These are phyloP conservation scores for Drosophila niveifrons DNA, from an alignment of 2,888 invertebrate genomes.

Conservation along the genomic window DNA sequence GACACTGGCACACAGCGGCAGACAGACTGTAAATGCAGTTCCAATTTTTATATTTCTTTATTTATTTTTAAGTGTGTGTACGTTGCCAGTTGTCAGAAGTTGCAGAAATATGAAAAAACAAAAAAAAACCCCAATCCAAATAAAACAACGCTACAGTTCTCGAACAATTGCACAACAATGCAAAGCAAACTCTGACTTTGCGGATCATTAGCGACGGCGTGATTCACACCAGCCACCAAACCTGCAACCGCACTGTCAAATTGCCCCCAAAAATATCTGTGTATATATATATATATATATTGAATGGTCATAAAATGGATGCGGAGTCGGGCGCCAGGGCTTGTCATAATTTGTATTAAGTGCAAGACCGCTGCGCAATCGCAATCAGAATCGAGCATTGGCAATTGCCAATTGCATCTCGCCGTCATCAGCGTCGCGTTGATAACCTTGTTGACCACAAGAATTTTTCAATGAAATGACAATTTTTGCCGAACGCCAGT, in stretches of 20 bases:
- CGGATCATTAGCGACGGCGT: conserved; percentile 71
- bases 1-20: conserved; percentile 66
- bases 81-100: conserved; percentile 64
- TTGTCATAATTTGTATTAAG: conserved; percentile 65
- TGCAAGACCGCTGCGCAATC: conserved; percentile 32
- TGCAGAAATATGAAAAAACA: conserved; percentile 53
- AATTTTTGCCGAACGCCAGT: conserved; percentile 54
- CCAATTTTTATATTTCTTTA: conserved; percentile 67
- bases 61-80: conserved; percentile 55
- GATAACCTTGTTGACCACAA: conserved; percentile 81
- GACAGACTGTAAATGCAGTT: conserved; percentile 37
- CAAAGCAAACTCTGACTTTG: conserved; percentile 32
- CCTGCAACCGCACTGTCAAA: conserved; percentile 10
- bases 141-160: conserved; percentile 53
- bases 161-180: conserved; percentile 68
- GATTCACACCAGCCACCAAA: conserved; percentile 62
- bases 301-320: conserved; percentile 34
- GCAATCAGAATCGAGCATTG: conserved; percentile 30
- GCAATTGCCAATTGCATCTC: conserved; percentile 27
- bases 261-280: conserved; percentile 2
- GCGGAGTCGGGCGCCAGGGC: conserved; percentile 39
- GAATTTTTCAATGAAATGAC: conserved; percentile 68
- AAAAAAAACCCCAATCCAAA: conserved; percentile 18
- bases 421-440: conserved; percentile 29
- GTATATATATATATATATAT: too few relatives aligned